Conservation (phyloP, 2,797 vertebrate species). For the Phalloptychus januarius region DNA sequence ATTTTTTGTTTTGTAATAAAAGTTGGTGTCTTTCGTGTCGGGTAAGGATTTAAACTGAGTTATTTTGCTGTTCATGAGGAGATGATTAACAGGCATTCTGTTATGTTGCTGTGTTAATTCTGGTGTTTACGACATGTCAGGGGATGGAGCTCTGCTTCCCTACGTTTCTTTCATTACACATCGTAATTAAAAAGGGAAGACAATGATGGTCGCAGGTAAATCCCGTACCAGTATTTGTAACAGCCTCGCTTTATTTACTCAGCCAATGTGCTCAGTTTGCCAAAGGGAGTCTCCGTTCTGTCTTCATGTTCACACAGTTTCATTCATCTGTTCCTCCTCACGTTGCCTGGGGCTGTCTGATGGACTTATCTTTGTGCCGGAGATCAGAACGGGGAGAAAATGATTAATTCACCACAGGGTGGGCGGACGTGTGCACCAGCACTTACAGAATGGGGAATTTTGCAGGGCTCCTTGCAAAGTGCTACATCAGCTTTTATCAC, state of each 20-base stretch:
- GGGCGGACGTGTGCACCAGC: background rate
- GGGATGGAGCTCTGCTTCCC: constrained; percentile 19
- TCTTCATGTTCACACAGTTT: constrained; percentile 48
- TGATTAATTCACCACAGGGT: constrained; percentile 15
- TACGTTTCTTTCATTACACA: constrained; percentile 7
- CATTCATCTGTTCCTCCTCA: constrained; percentile 31
- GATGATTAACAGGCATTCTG: background rate
- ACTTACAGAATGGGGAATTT: background rate
- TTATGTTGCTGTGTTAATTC: constrained; percentile 21
- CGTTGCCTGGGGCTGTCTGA: constrained; percentile 19
- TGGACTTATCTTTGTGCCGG: constrained; percentile 24
- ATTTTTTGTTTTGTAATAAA: background rate
- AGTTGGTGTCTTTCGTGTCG: background rate
- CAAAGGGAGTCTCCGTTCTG: constrained; percentile 11
- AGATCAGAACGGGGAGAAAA: constrained; percentile 27
- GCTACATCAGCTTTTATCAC: background rate
- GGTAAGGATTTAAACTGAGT: background rate
- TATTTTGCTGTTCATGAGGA: background rate
- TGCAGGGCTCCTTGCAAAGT: constrained; percentile 7
- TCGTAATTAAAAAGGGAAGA: constrained; percentile 51
- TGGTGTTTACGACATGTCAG: constrained; percentile 3
- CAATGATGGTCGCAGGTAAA: constrained; percentile 25
- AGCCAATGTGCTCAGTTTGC: constrained; percentile 45
- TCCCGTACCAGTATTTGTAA: constrained; percentile 18
- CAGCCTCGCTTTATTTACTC: constrained; percentile 46